Evolutionary conservation across 2,888 invertebrate genomes (phyloP), one percentile per base, ranked within the genome.

Genomic region (Macrosiphum euphorbiae): DNA sequence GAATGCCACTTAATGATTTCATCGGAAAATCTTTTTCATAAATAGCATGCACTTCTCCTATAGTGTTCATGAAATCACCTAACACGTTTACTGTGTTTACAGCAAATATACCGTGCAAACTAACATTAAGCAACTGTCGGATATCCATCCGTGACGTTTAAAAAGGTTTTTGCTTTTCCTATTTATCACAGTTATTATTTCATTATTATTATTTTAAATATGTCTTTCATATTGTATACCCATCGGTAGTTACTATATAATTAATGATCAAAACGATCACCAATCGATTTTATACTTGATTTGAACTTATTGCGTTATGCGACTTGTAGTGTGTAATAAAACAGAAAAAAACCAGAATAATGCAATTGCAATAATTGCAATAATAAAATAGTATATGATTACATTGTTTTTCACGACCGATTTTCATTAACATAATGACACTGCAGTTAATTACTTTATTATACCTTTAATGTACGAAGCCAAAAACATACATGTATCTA

Each of bases 161-260:
- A 78, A 78, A 78, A 78, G 78, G 35, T 78, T 78, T 47, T 47
- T 78, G 3, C 7, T 78, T 78, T 78, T 78, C 0, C 35, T 35
- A 78, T 78, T 78, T 8, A 35, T 78, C 78, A 78, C 35, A 20
- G n/a, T 67, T 67, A 78, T 78, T n/a, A n/a, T n/a, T n/a, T n/a
- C n/a, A n/a, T n/a, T n/a, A n/a, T n/a, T 78, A 78, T 78, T 78
- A 35, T 35, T 78, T 78, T 78, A 35, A 78, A 78, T 67, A 78
- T 78, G 20, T 35, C 20, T 78, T 78, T 78, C 35, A 78, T 3
- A 8, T 8, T 78, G 20, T 78, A 44, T 44, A 47, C 47, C 11
- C 11, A 67, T 20, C 20, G 3, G 16, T 78, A 16, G 35, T 1
- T 78, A 78, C 2, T 35, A 20, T 78, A 41, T 78, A 78, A 78